Evolutionary conservation across 1,140 invertebrate species (phyloP).

Genomic region (Thrips palmi): DNA sequence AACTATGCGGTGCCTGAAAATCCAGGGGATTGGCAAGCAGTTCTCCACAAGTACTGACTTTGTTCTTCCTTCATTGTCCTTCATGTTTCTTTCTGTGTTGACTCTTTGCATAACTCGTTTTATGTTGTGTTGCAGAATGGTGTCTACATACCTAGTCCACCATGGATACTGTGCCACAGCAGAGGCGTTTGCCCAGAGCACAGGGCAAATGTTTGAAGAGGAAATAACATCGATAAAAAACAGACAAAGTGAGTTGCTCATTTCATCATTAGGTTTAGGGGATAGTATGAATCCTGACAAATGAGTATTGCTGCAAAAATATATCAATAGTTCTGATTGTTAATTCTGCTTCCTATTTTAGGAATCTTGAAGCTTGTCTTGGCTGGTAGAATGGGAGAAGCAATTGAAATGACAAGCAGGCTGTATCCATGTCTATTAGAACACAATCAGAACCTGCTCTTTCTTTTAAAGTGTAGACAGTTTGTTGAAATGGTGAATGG

Average conservation of each 20-base stretch:
- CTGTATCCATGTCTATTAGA: constrained; percentile 83
- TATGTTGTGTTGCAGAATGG: constrained; percentile 41
- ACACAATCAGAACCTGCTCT: constrained; percentile 74
- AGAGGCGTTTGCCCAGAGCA: constrained; percentile 84
- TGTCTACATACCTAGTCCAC: constrained; percentile 92
- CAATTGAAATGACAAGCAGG: constrained; percentile 73
- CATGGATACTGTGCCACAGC: constrained; percentile 94
- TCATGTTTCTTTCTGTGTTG: constrained; percentile 1
- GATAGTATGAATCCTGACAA: no score
- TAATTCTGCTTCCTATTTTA: constrained; percentile 24
- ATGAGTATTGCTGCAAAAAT: not conserved
- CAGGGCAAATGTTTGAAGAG: constrained; percentile 79
- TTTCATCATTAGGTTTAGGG: constrained; percentile 8
- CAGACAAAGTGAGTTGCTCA: constrained; percentile 66
- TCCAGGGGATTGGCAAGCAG: constrained; percentile 78
- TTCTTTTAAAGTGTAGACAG: constrained; percentile 90
- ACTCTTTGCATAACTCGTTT: not conserved
- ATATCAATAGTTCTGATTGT: constrained; percentile 1
- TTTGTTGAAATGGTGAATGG: constrained; percentile 92
- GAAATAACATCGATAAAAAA: constrained; percentile 90
- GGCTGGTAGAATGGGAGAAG: constrained; percentile 82
- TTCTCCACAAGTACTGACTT: constrained; percentile 61
- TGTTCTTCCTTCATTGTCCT: not conserved
- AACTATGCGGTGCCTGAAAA: constrained; percentile 71
- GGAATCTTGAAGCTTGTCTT: constrained; percentile 86